A percentile compares a stretch with the other conserved stretches of the same genome.
Conservation (phyloP, 2,113 vertebrate genomes). For the Paracanthobrama guichenoti region DNA sequence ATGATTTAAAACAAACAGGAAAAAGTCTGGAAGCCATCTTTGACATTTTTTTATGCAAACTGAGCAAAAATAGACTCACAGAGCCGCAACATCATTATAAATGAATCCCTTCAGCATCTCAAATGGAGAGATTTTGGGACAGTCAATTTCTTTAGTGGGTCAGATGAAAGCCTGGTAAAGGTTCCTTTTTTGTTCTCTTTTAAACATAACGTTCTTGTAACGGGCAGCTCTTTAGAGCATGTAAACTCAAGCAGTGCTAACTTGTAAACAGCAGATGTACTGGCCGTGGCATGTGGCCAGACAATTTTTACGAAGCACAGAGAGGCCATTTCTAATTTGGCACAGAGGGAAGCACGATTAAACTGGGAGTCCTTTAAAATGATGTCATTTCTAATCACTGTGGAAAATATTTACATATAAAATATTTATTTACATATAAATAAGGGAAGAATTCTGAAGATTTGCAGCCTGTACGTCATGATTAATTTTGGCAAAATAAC, state of each 20-base stretch:
- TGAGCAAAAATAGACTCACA: background rate
- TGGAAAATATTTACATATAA: slow-evolving; percentile 10
- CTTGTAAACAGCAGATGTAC: slow-evolving; percentile 31
- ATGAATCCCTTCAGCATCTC: slow-evolving; percentile 13
- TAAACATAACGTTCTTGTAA: background rate
- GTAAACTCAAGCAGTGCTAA: slow-evolving; percentile 18
- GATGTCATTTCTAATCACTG: background rate
- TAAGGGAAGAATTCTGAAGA: slow-evolving; percentile 42
- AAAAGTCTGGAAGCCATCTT: background rate
- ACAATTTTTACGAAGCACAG: slow-evolving; percentile 22
- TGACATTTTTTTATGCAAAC: background rate
- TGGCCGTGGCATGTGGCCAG: background rate
- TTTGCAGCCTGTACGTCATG: slow-evolving; percentile 42
- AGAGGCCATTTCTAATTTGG: background rate
- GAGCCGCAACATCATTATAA: slow-evolving; percentile 12
- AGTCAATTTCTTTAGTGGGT: slow-evolving; percentile 6
- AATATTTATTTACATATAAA: slow-evolving; percentile 24
- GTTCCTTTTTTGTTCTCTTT: no score
- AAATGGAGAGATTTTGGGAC: slow-evolving; percentile 26
- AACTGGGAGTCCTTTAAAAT: background rate
- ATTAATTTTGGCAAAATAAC: slow-evolving; percentile 47
- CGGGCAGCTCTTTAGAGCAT: background rate
- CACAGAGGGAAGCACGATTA: slow-evolving; percentile 12
- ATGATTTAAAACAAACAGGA: background rate
- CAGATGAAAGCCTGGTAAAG: background rate